Base-by-base conservation (phyloP, 1,140 invertebrate genomes). In the Ceratina australensis region DNA sequence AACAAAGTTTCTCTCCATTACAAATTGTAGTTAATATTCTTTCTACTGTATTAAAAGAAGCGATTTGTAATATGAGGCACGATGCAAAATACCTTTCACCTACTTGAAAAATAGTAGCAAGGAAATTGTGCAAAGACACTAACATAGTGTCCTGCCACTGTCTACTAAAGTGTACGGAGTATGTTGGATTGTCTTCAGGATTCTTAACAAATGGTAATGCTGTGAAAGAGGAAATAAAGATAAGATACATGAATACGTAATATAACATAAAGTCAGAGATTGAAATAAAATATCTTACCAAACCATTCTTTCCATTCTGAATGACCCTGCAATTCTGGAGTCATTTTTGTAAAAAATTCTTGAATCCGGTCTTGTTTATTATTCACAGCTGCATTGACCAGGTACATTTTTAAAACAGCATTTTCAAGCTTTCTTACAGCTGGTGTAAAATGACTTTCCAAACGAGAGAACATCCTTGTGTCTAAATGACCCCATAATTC, bases 251-350 rank as follows among this genome's bases (percentile, higher is more conserved):
- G 2, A 42, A 42, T 10, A 42, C 10, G 57, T 49, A 57, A 61
- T 76, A 73, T 47, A 75, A 80, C 24, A 71, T 57, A 57, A 42
- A 47, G 33, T 1, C 54, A 47, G 8, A 22, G 26, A 67, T 22
- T 1, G 8, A 22, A 42, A 67, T 22, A 1, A 24, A 3, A 26
- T 15, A 1, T 93, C 95, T 93, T 95, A 99, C 98, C 96, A 93
- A 99, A 99, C 98, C 98, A 99, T 86, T 99, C 98, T 88, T 96
- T 98, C 97, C 98, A 99, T 89, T 98, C 98, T 68, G 94, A 93
- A 89, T 98, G 97, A 71, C 95, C 96, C 89, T 98, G 97, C 33
- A 99, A 88, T 87, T 99, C 97, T 65, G 95, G 93, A 7, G 97
- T 94, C 94, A 99, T 95, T 93, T 96, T 98, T 33, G 94, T 94